Conservation (phyloP, 2,888 invertebrate genomes). For the Thymelicus lineola region DNA sequence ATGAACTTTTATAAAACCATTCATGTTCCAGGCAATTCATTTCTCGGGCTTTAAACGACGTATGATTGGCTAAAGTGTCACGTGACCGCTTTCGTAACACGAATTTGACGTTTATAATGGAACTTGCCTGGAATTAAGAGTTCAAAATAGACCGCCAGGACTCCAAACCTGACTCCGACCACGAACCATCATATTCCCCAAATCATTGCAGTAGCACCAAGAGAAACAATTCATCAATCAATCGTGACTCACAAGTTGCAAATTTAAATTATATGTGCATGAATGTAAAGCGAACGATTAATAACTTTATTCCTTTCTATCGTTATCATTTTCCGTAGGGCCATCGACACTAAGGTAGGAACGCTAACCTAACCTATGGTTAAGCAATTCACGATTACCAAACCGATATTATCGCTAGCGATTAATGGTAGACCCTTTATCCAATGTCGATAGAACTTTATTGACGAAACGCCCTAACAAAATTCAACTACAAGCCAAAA, state of each 20-base stretch:
- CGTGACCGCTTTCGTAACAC: too few relatives aligned
- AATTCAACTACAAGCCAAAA: constrained; percentile 42
- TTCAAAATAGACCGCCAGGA: too few relatives aligned
- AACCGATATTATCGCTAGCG: constrained; percentile 78
- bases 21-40: too few relatives aligned
- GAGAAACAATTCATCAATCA: background rate
- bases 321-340: constrained; percentile 49
- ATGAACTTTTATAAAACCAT: too few relatives aligned
- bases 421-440: constrained; percentile 80
- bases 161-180: too few relatives aligned
- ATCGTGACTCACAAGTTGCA: background rate
- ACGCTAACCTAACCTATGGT: constrained; percentile 75
- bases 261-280: background rate
- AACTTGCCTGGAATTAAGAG: too few relatives aligned
- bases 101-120: too few relatives aligned
- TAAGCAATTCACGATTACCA: constrained; percentile 79
- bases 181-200: too few relatives aligned
- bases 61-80: too few relatives aligned
- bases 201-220: too few relatives aligned
- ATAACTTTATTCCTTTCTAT: constrained; percentile 34
- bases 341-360: constrained; percentile 61
- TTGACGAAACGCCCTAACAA: constrained; percentile 53
- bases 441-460: constrained; percentile 67
- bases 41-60: too few relatives aligned
- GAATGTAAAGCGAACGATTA: constrained; percentile 11